Conservation (phyloP, 2,797 vertebrate genomes). For the Sebastes flavidus region DNA sequence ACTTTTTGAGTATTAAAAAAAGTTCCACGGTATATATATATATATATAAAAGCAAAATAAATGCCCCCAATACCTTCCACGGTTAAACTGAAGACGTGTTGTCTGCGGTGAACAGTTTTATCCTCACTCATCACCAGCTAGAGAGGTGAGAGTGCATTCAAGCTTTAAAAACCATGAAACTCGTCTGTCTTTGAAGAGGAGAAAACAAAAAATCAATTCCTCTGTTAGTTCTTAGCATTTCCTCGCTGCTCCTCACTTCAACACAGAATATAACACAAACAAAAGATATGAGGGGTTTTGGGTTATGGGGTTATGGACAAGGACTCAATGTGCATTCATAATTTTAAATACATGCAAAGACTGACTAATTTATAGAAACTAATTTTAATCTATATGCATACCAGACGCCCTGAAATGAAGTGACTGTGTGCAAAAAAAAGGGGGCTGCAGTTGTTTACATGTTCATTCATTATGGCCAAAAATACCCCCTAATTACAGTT, state of each 20-base stretch:
- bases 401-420: constrained; percentile 8
- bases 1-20: too few relatives aligned
- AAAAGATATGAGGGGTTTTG: neutral
- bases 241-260: neutral
- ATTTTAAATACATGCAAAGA: constrained; percentile 22
- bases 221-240: neutral
- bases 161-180: constrained; percentile 22
- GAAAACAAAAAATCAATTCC: neutral
- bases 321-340: neutral
- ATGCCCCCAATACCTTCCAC: too few relatives aligned
- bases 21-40: too few relatives aligned
- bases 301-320: neutral
- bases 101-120: constrained; percentile 4
- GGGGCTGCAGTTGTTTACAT: constrained; percentile 38
- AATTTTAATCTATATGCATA: constrained; percentile 6
- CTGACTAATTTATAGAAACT: neutral
- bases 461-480: constrained; percentile 47
- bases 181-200: constrained; percentile 18
- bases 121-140: neutral
- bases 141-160: neutral
- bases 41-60: too few relatives aligned
- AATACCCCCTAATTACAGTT: constrained; percentile 60
- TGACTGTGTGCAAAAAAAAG: neutral
- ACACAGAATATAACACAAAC: neutral
- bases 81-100: neutral